phyloP scores from a whole-genome alignment of 2,797 vertebrate genomes.

The Stomatorhinus walkeri region DNA sequence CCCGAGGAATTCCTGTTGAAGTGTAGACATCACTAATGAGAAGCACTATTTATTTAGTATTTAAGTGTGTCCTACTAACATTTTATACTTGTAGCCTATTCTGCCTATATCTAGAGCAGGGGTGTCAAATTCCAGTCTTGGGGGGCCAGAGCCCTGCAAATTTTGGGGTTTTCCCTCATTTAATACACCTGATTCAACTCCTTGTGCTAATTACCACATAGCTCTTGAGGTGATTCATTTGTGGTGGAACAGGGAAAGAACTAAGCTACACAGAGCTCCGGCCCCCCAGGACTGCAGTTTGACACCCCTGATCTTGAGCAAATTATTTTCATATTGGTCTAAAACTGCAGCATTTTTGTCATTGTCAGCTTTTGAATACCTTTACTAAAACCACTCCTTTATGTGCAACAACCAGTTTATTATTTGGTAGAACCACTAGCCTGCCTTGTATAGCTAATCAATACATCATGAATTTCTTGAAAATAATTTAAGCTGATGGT shows the following conservation, averaged over 20 bases:
- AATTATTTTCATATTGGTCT: neutral
- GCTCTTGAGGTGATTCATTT: too few relatives aligned
- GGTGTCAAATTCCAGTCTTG: neutral
- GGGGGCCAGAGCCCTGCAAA: neutral
- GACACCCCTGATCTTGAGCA: neutral
- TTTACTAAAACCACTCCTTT: neutral
- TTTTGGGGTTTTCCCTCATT: neutral
- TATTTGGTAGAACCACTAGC: neutral
- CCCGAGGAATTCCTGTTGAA: neutral
- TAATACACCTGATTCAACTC: neutral
- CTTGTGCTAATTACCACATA: neutral
- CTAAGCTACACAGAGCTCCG: too few relatives aligned
- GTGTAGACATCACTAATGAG: neutral
- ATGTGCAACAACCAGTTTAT: neutral
- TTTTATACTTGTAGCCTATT: neutral
- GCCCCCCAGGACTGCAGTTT: neutral
- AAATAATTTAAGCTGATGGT: neutral
- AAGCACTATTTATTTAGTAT: neutral
- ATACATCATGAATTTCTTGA: neutral
- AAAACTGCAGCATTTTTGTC: neutral
- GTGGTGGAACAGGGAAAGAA: too few relatives aligned
- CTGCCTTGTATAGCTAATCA: neutral
- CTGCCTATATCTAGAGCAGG: neutral
- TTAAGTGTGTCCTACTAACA: neutral
- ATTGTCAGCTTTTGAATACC: neutral